Evolutionary conservation across 2,888 invertebrate species (phyloP).

Genomic region (Boloria euphrosyne): DNA sequence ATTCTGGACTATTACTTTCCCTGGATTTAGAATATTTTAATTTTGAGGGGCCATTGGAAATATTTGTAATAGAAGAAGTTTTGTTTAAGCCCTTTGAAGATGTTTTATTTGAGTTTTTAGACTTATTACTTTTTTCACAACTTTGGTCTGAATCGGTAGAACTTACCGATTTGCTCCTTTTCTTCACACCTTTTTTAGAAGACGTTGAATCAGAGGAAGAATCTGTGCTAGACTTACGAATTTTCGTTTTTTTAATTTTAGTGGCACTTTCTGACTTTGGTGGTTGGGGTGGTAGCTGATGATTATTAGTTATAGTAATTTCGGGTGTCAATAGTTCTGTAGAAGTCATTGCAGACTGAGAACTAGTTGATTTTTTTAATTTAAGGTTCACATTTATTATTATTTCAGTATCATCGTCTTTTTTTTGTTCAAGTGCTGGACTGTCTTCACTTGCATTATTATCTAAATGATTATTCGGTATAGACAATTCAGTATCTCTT

Average conservation of each 20-base stretch:
- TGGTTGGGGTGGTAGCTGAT: conserved; percentile 76
- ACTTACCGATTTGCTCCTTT: conserved; percentile 71
- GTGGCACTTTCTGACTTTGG: conserved; percentile 68
- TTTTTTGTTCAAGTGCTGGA: conserved; percentile 63
- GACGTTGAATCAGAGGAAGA: conserved; percentile 64
- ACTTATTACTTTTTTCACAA: conserved; percentile 53
- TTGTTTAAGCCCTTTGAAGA: conserved; percentile 54
- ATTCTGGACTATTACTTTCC: conserved; percentile 73
- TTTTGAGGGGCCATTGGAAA: conserved; percentile 59
- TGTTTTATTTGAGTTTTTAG: conserved; percentile 39
- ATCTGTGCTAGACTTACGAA: conserved; percentile 67
- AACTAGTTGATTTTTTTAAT: conserved; percentile 67
- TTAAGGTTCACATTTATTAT: conserved; percentile 76
- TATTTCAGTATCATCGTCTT: conserved; percentile 70
- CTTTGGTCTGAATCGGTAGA: conserved; percentile 71
- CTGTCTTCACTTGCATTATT: conserved; percentile 53
- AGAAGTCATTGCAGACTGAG: conserved; percentile 46
- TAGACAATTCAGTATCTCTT: conserved; percentile 47
- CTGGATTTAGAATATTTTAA: conserved; percentile 68
- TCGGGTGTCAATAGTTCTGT: conserved; percentile 69
- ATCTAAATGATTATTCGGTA: conserved; percentile 47
- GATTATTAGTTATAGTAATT: conserved; percentile 69
- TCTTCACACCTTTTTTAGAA: conserved; percentile 71
- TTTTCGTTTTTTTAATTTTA: conserved; percentile 69
- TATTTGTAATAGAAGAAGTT: conserved; percentile 54